These are phyloP conservation scores for Chrysolina americana DNA, from an alignment of 2,888 invertebrate genomes.

Conservation along the genomic window DNA sequence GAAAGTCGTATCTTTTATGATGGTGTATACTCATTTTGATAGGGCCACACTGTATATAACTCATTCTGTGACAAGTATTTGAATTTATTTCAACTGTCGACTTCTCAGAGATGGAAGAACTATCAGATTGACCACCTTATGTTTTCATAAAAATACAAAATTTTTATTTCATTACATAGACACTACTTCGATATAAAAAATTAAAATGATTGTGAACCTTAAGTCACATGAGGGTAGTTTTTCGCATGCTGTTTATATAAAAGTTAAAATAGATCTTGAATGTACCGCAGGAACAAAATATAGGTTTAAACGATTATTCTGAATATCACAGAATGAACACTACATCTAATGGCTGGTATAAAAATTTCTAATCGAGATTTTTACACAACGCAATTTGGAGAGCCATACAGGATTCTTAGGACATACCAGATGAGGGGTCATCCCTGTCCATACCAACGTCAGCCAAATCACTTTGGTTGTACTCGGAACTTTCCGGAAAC, in stretches of 20 bases:
- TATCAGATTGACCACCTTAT: background rate
- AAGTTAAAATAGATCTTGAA: constrained; percentile 44
- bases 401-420: constrained; percentile 60
- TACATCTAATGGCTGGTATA: constrained; percentile 70
- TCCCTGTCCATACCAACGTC: constrained; percentile 65
- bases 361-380: constrained; percentile 65
- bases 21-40: too few species aligned
- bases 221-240: constrained; percentile 57
- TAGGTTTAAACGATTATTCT: constrained; percentile 66
- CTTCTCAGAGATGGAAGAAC: too few species aligned
- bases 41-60: too few species aligned
- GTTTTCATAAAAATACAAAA: background rate
- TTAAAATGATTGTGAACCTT: constrained; percentile 58
- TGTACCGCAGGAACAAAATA: constrained; percentile 59
- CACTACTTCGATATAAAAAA: constrained; percentile 31
- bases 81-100: too few species aligned
- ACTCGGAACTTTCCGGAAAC: constrained; percentile 47
- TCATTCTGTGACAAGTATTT: too few species aligned
- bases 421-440: constrained; percentile 70
- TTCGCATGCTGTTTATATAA: constrained; percentile 51
- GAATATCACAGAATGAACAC: constrained; percentile 71
- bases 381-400: constrained; percentile 46
- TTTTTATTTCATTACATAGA: background rate
- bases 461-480: constrained; percentile 50
- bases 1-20: too few species aligned